Base-by-base conservation (phyloP, 2,797 vertebrate species). In the Coracias cyanogaster region DNA sequence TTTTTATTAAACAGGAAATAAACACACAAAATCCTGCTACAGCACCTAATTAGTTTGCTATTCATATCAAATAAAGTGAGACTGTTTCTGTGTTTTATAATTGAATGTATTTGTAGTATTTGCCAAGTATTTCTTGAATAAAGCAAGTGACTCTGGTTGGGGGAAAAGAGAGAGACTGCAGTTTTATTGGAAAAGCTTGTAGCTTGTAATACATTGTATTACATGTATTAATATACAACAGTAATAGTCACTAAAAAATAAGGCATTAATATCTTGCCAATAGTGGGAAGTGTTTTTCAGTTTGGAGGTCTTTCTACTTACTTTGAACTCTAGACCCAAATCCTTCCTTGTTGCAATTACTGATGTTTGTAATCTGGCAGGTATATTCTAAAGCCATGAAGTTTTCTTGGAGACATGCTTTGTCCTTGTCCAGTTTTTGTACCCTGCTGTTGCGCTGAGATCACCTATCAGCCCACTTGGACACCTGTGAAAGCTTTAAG, bases 1-100 rank as follows among this genome's bases (percentile, higher is more conserved):
- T 97, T 97, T 98, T 97, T 97, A 98, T 98, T 98, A 97, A 97
- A 97, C 89, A 96, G 92, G 96, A 98, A 98, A 98, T 97, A 98
- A 98, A 97, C 90, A 96, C 2, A 41, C 86, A 97, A 91, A 97
- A 95, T 95, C 92, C 89, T 97, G 4, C 91, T 94, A 94, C 84
- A 49, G 29, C 92, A 96, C 80, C 94, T 97, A 97, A 98, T 98
- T 97, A 97, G 89, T 97, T 97, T 97, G 96, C 87, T 89, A 86
- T 97, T 98, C 92, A 84, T 97, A 94, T 94, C 92, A 97, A 94
- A 91, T 90, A 94, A 92, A 74, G 77, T 78, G 65, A 86, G 71
- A 90, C 28, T 86, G 39, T 94, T 95, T 76, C 70, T 71, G 61
- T 92, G 22, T 51, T 88, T 94, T 92, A n/a, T 88, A 86, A 94